phyloP scores from a whole-genome alignment of 2,113 vertebrate genomes.

The Eulemur rufifrons region DNA sequence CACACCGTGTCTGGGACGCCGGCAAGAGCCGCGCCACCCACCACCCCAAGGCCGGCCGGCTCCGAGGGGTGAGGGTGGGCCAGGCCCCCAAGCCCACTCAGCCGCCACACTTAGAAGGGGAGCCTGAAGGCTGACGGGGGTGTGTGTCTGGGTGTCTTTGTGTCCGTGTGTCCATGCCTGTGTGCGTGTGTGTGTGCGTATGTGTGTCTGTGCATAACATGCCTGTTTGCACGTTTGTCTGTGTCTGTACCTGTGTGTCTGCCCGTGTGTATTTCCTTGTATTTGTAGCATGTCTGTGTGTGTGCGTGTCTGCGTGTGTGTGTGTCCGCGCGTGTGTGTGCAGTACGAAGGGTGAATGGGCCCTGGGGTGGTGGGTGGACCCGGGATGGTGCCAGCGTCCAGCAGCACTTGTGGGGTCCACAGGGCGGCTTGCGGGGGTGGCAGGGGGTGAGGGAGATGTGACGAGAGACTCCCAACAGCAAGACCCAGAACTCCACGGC shows the following conservation, averaged over 20 bases:
- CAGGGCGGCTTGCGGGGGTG: neutral
- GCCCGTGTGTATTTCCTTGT: no score
- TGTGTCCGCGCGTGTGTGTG: neutral
- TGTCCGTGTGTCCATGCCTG: neutral
- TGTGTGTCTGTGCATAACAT: neutral
- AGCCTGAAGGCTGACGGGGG: neutral
- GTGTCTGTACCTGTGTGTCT: neutral
- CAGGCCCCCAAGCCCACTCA: neutral
- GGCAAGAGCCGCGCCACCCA: neutral
- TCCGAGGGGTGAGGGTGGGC: no score
- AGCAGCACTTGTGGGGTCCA: neutral
- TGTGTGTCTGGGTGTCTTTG: neutral
- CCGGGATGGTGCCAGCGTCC: fast-evolving
- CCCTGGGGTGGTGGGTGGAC: neutral
- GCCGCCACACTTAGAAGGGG: neutral
- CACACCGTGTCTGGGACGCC: no score
- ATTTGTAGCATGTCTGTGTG: no score
- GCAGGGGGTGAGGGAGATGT: neutral
- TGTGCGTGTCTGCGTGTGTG: no score
- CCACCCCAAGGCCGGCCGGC: neutral
- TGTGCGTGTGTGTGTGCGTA: neutral
- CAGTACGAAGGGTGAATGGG: no score
- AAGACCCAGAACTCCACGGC: neutral
- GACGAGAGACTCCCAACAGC: neutral
- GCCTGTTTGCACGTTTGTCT: neutral